phyloP scores from a whole-genome alignment of 2,113 vertebrate genomes.

The Condylura cristata region DNA sequence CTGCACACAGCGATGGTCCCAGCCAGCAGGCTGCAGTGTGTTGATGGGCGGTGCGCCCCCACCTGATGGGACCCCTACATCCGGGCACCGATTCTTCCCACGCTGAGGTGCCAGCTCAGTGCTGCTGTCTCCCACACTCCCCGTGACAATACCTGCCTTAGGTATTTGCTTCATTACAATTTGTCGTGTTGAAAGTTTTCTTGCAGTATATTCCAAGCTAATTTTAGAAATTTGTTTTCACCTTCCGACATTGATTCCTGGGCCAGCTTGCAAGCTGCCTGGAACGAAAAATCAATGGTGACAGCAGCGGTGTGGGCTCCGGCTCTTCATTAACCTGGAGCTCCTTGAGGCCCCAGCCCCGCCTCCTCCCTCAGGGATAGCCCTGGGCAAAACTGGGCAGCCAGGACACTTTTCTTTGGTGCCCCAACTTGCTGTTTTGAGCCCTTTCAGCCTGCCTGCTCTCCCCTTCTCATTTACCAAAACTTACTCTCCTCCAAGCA shows the following conservation, averaged over 20 bases:
- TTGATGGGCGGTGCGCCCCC: neutral
- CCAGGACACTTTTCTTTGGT: neutral
- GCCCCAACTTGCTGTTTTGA: neutral
- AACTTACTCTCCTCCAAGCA: neutral
- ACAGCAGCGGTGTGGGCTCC: conserved; percentile 60
- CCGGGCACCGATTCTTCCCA: rapidly evolving
- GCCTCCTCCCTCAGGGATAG: conserved; percentile 41
- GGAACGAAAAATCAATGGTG: conserved; percentile 76
- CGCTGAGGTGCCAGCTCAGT: neutral
- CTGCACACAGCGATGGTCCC: too few species aligned
- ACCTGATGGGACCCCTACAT: neutral
- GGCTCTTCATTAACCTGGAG: conserved; percentile 64
- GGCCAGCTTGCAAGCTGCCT: conserved; percentile 75
- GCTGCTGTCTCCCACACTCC: neutral
- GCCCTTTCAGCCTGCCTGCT: neutral
- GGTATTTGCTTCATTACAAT: conserved; percentile 56
- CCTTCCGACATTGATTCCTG: conserved; percentile 79
- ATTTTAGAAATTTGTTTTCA: conserved; percentile 83
- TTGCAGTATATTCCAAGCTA: conserved; percentile 70
- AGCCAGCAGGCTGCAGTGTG: too few species aligned
- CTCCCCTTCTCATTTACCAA: neutral
- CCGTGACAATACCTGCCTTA: neutral
- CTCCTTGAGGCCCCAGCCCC: neutral
- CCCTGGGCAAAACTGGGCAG: conserved; percentile 24
- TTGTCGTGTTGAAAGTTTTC: conserved; percentile 55